Evolutionary conservation across 1,140 invertebrate genomes (phyloP).

Genomic region (Lerema accius): DNA sequence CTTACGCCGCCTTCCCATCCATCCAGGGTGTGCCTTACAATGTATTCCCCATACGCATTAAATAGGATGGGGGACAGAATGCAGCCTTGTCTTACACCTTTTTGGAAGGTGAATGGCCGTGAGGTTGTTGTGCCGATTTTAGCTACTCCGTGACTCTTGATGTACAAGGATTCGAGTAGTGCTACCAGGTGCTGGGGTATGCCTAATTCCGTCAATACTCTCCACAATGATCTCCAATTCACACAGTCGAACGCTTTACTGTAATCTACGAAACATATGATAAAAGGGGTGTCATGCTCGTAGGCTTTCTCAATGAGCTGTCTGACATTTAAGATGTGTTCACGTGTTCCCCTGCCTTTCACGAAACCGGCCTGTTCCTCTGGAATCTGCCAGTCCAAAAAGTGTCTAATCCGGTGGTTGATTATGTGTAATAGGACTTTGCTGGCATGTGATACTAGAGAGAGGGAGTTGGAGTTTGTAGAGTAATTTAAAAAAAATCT

Average conservation of each 20-base stretch:
- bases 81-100: slow-evolving; percentile 34
- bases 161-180: slow-evolving; percentile 15
- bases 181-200: slow-evolving; percentile 23
- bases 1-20: slow-evolving; percentile 28
- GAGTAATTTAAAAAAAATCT: no score
- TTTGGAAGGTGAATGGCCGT: slow-evolving; percentile 6
- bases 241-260: slow-evolving; percentile 27
- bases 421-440: not conserved
- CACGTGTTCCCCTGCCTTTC: not conserved
- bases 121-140: slow-evolving; percentile 8
- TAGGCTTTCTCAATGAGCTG: not conserved
- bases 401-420: not conserved
- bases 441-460: not conserved
- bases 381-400: not conserved
- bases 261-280: not conserved
- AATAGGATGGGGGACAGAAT: slow-evolving; percentile 29
- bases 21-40: slow-evolving; percentile 12
- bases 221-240: slow-evolving; percentile 18
- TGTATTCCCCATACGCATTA: slow-evolving; percentile 35
- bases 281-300: not conserved
- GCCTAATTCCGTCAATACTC: slow-evolving; percentile 1
- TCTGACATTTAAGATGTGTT: not conserved
- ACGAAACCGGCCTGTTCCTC: not conserved
- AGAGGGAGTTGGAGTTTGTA: no score
- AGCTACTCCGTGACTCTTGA: not conserved